Base-by-base conservation (phyloP, 35 echinoderm and acorn worm species). In the Eucidaris tribuloides region DNA sequence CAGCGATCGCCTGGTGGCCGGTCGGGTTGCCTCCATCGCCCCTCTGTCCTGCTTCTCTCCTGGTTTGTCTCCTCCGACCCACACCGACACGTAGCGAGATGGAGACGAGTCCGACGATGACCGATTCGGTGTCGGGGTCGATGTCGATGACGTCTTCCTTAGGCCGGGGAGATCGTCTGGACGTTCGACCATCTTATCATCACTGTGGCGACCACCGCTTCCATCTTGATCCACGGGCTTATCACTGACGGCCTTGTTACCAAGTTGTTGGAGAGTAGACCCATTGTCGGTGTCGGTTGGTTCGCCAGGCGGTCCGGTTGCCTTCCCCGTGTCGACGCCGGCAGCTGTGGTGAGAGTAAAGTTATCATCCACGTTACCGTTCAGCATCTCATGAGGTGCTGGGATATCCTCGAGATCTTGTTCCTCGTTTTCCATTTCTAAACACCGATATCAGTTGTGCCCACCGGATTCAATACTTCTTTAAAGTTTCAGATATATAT, bases 301-400 rank as follows among this genome's bases (percentile, higher is more conserved):
- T 74, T 41, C 68, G n/a, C 15, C 14, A 7, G 38, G 11, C 36
- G 25, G 33, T 36, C 35, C 68, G n/a, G n/a, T n/a, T n/a, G n/a
- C n/a, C 14, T 33, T 42, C 36, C 38, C 44, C 18, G 40, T 24
- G 34, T 22, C n/a, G 68, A 74, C 35, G 37, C n/a, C n/a, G n/a
- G n/a, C n/a, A n/a, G n/a, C n/a, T n/a, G n/a, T n/a, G n/a, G n/a
- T n/a, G n/a, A n/a, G n/a, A n/a, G n/a, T n/a, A n/a, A n/a, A n/a
- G n/a, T n/a, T n/a, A n/a, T 74, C 39, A 36, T 74, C 68, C 34
- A n/a, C 68, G 15, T 42, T 9, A 22, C 38, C 68, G 68, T 74
- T 74, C 34, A 74, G 15, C 68, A 74, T 74, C 68, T 74, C 68
- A 22, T 74, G 68, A 42, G 68, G 68, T 17, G 68, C 68, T 74